Percentiles rank a stretch among this genome's conserved stretches.
Evolutionary conservation across 2,888 invertebrate genomes (phyloP).

Genomic region (Hipparchia sbordonii): DNA sequence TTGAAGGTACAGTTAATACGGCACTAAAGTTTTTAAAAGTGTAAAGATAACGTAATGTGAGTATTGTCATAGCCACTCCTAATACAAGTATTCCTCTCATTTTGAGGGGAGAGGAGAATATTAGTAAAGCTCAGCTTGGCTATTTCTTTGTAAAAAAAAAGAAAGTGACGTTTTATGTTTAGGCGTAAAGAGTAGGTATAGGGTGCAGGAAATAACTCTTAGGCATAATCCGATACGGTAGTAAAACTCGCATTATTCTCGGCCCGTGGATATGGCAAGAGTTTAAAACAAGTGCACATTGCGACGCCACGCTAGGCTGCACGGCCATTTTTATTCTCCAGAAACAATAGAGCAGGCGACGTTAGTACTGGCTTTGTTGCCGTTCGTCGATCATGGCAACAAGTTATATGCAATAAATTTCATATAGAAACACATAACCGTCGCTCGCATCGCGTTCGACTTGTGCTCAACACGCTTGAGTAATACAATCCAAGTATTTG

Average conservation of each 20-base stretch:
- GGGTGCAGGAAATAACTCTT: conserved; percentile 41
- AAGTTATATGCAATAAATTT: conserved; percentile 80
- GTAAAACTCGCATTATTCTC: conserved; percentile 56
- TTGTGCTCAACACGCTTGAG: conserved; percentile 45
- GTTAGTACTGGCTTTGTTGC: conserved; percentile 64
- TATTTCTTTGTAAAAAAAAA: no score
- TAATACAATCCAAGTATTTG: conserved; percentile 50
- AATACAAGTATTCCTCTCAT: no score
- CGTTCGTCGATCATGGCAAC: conserved; percentile 70
- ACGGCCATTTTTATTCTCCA: conserved; percentile 69
- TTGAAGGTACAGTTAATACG: not conserved
- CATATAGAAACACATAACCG: conserved; percentile 74
- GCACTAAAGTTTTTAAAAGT: not conserved
- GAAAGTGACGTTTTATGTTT: not conserved
- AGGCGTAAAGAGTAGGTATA: conserved; percentile 16
- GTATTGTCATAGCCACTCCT: no score
- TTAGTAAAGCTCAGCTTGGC: no score
- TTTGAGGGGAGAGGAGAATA: no score
- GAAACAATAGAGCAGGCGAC: conserved; percentile 73
- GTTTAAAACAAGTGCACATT: conserved; percentile 67
- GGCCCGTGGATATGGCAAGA: conserved; percentile 52
- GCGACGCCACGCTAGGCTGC: conserved; percentile 48
- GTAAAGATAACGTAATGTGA: not conserved
- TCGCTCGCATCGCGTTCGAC: conserved; percentile 62
- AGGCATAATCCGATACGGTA: conserved; percentile 30